phyloP scores from a whole-genome alignment of 2,113 vertebrate genomes.

The Noctilio leporinus region DNA sequence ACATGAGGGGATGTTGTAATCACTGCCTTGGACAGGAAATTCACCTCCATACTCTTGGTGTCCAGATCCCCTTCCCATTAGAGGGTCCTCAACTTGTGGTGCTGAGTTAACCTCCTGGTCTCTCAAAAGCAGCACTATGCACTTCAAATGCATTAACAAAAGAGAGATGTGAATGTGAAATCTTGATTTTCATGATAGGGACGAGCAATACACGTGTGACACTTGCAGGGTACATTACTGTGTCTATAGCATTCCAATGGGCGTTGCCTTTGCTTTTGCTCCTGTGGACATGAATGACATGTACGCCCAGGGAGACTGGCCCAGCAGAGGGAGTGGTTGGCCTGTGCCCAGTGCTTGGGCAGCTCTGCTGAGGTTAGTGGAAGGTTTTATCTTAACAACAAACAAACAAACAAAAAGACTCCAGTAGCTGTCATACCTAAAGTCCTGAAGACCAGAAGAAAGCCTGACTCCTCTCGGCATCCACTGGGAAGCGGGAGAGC shows the following conservation, averaged over 20 bases:
- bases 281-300: too few relatives aligned
- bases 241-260: fast-evolving
- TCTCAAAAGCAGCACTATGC: not conserved
- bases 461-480: not conserved
- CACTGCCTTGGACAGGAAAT: fast-evolving
- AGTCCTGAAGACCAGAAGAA: fast-evolving
- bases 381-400: not conserved
- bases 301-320: conserved; percentile 55
- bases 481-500: fast-evolving
- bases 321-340: conserved; percentile 69
- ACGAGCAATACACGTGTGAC: not conserved
- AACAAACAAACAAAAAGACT: not conserved
- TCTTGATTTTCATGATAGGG: too few relatives aligned
- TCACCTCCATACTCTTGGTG: fast-evolving
- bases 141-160: not conserved
- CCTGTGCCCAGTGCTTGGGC: not conserved
- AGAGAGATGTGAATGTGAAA: fast-evolving
- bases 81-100: not conserved
- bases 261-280: not conserved
- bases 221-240: fast-evolving
- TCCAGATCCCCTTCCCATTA: too few relatives aligned
- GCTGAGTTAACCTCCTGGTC: fast-evolving
- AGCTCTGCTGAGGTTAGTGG: conserved; percentile 29
- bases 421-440: not conserved
- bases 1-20: fast-evolving